Conservation (phyloP, 2,113 vertebrate species). For the Pogona vitticeps region DNA sequence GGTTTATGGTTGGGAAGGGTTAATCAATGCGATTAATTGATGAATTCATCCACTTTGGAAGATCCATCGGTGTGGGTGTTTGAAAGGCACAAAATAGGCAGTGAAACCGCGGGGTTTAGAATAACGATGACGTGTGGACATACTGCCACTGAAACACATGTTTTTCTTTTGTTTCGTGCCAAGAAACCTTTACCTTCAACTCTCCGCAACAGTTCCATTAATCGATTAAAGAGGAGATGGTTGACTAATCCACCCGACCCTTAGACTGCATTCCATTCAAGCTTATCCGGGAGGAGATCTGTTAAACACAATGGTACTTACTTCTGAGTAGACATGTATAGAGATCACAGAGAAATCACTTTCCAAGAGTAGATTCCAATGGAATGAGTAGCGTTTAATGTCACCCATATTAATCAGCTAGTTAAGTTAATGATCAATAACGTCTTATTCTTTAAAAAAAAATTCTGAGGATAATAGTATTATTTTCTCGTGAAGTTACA, state of each 20-base stretch:
- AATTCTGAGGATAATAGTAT: background rate
- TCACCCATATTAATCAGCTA: background rate
- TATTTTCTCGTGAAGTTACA: background rate
- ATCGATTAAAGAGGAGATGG: background rate
- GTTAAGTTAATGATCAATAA: background rate
- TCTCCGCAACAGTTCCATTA: background rate
- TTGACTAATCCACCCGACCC: background rate
- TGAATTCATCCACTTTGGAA: background rate
- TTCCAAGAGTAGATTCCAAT: background rate
- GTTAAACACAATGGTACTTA: too few relatives aligned
- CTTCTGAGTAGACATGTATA: too few relatives aligned
- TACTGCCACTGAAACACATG: background rate
- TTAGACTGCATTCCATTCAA: background rate
- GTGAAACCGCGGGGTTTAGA: background rate
- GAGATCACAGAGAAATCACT: background rate
- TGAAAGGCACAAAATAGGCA: background rate
- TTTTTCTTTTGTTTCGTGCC: too few relatives aligned
- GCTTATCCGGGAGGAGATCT: background rate
- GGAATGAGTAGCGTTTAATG: background rate
- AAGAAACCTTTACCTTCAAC: too few relatives aligned
- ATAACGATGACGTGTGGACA: too few relatives aligned
- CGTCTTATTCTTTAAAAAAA: too few relatives aligned
- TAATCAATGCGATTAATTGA: background rate
- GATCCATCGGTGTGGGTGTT: background rate
- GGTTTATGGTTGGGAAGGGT: background rate